Evolutionary conservation across 2,797 vertebrate genomes (phyloP).

Genomic region (Emydoidea blandingii): DNA sequence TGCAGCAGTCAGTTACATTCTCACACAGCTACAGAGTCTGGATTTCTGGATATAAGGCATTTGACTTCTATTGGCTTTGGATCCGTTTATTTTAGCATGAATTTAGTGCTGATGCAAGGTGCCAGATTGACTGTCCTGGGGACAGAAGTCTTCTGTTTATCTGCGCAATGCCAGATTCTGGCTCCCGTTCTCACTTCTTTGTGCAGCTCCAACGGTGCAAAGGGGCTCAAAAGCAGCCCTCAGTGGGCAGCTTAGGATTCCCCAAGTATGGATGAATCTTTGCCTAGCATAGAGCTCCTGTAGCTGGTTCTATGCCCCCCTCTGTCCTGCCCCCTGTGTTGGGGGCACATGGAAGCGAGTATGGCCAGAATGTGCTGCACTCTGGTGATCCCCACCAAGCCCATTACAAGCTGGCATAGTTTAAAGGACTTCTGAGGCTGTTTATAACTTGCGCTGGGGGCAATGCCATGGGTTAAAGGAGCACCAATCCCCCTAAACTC

Average conservation of each 20-base stretch:
- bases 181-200: not conserved
- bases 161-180: not conserved
- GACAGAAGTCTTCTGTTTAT: not conserved
- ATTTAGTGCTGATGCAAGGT: not conserved
- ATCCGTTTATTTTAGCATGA: not conserved
- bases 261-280: accelerated
- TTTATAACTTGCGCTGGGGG: not conserved
- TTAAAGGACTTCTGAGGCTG: not conserved
- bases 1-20: not conserved
- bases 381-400: not conserved
- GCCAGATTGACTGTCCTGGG: not conserved
- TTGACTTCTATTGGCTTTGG: not conserved
- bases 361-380: not conserved
- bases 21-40: not conserved
- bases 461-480: not conserved
- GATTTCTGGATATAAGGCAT: not conserved
- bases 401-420: not conserved
- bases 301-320: not conserved
- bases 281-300: not conserved
- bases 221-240: not conserved
- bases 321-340: not conserved
- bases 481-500: not conserved
- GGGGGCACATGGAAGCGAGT: not conserved
- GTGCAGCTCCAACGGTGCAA: not conserved
- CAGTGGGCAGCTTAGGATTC: not conserved